Conservation (phyloP, 2,888 invertebrate species). For the Drosophila robusta region DNA sequence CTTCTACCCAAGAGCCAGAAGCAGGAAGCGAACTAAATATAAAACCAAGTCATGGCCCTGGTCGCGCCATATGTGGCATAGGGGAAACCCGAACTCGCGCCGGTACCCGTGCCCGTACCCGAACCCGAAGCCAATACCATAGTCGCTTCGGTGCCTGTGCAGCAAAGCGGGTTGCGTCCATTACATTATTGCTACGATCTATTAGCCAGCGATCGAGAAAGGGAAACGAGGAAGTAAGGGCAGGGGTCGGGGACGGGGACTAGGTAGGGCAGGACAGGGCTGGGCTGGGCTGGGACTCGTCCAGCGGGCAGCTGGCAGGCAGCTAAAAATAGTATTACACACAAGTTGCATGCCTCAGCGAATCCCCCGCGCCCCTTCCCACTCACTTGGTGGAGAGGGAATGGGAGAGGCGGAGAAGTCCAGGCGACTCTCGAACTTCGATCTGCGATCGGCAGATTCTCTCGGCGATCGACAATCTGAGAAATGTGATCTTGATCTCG, state of each 20-base stretch:
- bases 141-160: too few species aligned
- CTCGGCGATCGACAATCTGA: constrained; percentile 38
- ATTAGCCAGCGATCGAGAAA: constrained; percentile 60
- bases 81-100: constrained; percentile 23
- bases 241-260: too few species aligned
- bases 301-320: constrained; percentile 31
- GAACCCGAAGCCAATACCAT: constrained; percentile 1
- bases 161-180: constrained; percentile 48
- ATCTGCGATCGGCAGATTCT: constrained; percentile 35
- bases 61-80: constrained; percentile 64
- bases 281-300: constrained; percentile 33
- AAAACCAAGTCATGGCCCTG: constrained; percentile 68
- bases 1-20: constrained; percentile 58
- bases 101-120: constrained; percentile 2
- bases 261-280: neutral
- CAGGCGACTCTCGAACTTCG: constrained; percentile 29
- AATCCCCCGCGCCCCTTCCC: neutral
- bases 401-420: neutral
- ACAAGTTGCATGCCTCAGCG: constrained; percentile 13
- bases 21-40: constrained; percentile 80
- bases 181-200: constrained; percentile 78
- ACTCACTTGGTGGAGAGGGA: neutral
- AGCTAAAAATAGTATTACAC: constrained; percentile 39
- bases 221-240: constrained; percentile 4
- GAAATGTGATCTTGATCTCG: constrained; percentile 60